A percentile compares a stretch with the other conserved stretches of the same genome.
Conservation (phyloP, 2,888 invertebrate genomes). For the Incurvaria masculella region DNA sequence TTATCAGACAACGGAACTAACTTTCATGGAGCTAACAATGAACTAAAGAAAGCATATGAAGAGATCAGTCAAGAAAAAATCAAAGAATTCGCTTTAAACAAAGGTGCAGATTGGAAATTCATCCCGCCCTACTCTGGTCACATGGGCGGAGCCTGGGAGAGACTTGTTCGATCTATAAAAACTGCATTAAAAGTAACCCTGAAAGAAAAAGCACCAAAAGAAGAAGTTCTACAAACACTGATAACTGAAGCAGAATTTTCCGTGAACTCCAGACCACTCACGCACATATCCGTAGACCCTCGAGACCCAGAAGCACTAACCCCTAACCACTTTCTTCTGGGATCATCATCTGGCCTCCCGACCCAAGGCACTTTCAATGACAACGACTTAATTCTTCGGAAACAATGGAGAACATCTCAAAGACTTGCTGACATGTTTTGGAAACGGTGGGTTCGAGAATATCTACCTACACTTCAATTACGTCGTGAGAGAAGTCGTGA, state of each 20-base stretch:
- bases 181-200: conserved; percentile 9
- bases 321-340: conserved; percentile 23
- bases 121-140: conserved; percentile 13
- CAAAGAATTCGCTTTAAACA: conserved; percentile 1
- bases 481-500: too few relatives aligned
- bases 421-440: conserved; percentile 19
- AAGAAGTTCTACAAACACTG: conserved; percentile 9
- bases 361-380: conserved; percentile 14
- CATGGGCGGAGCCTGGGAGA: conserved; percentile 14
- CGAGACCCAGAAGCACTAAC: conserved; percentile 21
- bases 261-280: conserved; percentile 27
- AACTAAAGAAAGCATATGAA: conserved; percentile 2
- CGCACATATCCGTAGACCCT: conserved; percentile 21
- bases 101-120: conserved; percentile 13
- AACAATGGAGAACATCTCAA: conserved; percentile 18
- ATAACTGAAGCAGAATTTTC: conserved; percentile 11
- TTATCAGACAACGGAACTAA: conserved; percentile 18
- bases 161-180: conserved; percentile 12
- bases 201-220: conserved; percentile 10
- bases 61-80: conserved; percentile 1
- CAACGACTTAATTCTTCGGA: conserved; percentile 15
- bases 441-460: conserved; percentile 20
- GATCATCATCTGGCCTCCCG: conserved; percentile 11
- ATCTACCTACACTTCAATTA: too few relatives aligned
- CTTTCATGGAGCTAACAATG: conserved; percentile 10